phyloP scores from a whole-genome alignment of 1,140 invertebrate species.

The Octopus sinensis region DNA sequence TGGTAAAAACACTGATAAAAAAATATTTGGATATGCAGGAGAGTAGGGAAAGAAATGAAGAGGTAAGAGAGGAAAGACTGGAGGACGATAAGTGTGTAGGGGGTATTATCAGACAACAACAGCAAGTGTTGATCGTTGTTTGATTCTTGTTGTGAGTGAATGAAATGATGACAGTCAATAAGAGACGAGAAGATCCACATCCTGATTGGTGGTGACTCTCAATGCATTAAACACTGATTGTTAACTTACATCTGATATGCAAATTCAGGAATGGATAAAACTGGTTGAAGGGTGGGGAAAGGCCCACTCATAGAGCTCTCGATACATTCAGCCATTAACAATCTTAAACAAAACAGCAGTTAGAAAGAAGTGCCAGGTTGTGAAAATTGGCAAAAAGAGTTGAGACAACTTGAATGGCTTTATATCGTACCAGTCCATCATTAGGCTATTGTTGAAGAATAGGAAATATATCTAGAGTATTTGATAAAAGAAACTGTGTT shows the following conservation, averaged over 20 bases:
- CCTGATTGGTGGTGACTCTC: background rate
- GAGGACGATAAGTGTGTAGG: too few relatives aligned
- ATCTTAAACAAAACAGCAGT: background rate
- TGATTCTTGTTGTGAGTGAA: background rate
- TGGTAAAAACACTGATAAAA: background rate
- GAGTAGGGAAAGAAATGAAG: background rate
- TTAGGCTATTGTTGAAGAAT: background rate
- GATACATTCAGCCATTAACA: background rate
- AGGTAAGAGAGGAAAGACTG: background rate
- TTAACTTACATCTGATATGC: background rate
- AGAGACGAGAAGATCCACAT: background rate
- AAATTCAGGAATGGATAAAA: background rate
- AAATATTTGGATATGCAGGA: background rate
- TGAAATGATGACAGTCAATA: slow-evolving; percentile 6
- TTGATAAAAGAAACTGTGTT: too few relatives aligned
- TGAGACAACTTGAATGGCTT: background rate
- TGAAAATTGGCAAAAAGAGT: background rate
- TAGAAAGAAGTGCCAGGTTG: background rate
- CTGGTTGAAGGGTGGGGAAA: background rate
- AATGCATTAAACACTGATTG: background rate
- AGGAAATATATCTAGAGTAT: too few relatives aligned
- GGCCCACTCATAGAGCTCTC: background rate
- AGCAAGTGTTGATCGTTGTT: too few relatives aligned
- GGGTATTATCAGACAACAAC: too few relatives aligned
- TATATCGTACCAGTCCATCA: background rate